A percentile compares a stretch with the other conserved stretches of the same genome.
These are phyloP conservation scores for Eulacestoma nigropectus DNA, from an alignment of 2,113 vertebrate species.

Conservation along the genomic window DNA sequence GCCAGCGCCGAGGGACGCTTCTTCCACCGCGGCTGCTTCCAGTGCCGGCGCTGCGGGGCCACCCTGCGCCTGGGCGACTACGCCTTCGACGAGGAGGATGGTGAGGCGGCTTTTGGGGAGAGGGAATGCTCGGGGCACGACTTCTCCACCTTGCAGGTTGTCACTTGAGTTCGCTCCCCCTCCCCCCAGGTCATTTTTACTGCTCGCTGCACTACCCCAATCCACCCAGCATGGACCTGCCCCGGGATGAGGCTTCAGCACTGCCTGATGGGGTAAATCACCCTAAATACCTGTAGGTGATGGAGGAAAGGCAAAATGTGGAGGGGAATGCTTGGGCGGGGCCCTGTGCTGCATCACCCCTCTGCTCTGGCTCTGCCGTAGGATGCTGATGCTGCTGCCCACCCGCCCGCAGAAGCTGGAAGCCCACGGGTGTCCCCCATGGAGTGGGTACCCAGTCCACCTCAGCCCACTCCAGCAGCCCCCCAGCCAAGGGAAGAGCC, in stretches of 20 bases:
- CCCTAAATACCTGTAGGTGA: rapidly evolving
- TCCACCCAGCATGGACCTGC: not conserved
- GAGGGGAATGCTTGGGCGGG: not conserved
- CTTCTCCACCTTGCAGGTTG: not conserved
- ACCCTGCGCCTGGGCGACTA: slow-evolving; percentile 85
- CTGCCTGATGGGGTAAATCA: slow-evolving; percentile 1
- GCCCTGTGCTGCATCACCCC: not conserved
- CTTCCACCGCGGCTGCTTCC: slow-evolving; percentile 92
- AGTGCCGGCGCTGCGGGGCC: slow-evolving; percentile 77
- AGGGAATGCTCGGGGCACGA: not conserved
- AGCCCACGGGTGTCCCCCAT: rapidly evolving
- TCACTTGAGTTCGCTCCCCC: rapidly evolving
- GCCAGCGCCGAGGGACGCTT: slow-evolving; percentile 85
- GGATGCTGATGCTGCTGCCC: not conserved
- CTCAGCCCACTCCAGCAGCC: not conserved
- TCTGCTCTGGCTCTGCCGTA: not conserved
- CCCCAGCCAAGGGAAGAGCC: not conserved
- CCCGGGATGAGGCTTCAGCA: rapidly evolving
- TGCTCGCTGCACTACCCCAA: slow-evolving; percentile 68
- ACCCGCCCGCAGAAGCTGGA: rapidly evolving
- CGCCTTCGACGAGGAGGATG: slow-evolving; percentile 72
- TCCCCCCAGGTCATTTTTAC: slow-evolving; percentile 64
- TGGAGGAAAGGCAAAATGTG: not conserved
- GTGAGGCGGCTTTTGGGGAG: slow-evolving; percentile 55
- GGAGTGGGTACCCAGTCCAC: not conserved